phyloP scores from a whole-genome alignment of 2,888 invertebrate species.

The Drosophila ezoana region DNA sequence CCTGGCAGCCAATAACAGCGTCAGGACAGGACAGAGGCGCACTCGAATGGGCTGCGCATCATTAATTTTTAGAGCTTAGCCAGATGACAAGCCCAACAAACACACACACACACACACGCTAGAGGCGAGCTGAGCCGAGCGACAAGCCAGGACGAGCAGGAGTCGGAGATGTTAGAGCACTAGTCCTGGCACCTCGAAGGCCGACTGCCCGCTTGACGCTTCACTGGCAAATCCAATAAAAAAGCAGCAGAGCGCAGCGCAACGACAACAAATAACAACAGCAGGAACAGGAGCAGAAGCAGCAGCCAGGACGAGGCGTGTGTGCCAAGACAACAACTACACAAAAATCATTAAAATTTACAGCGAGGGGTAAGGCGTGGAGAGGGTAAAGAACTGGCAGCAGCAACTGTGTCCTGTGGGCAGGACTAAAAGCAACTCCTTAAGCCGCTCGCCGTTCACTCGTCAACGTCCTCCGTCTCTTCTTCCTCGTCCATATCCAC shows the following conservation, averaged over 20 bases:
- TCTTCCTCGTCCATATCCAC: slow-evolving; percentile 27
- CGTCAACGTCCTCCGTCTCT: neutral
- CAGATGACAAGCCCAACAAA: slow-evolving; percentile 83
- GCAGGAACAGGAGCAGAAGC: slow-evolving; percentile 3
- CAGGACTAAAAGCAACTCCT: slow-evolving; percentile 52
- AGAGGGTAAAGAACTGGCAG: slow-evolving; percentile 42
- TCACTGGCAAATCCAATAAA: slow-evolving; percentile 70
- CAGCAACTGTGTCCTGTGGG: slow-evolving; percentile 44
- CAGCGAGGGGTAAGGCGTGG: slow-evolving; percentile 25
- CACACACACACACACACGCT: slow-evolving; percentile 34
- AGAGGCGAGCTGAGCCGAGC: slow-evolving; percentile 22
- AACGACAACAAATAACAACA: slow-evolving; percentile 49
- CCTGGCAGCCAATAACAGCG: slow-evolving; percentile 71
- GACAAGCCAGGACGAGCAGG: slow-evolving; percentile 1
- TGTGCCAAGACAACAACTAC: slow-evolving; percentile 51
- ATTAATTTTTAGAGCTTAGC: slow-evolving; percentile 85
- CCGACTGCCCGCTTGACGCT: slow-evolving; percentile 58
- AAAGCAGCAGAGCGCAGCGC: slow-evolving; percentile 49
- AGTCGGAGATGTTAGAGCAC: slow-evolving; percentile 14
- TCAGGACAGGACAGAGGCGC: slow-evolving; percentile 38
- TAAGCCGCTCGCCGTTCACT: slow-evolving; percentile 33
- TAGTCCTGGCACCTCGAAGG: slow-evolving; percentile 51
- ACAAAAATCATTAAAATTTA: slow-evolving; percentile 69
- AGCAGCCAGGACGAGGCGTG: slow-evolving; percentile 24
- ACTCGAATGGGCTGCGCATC: slow-evolving; percentile 81